Evolutionary conservation across 1,140 invertebrate genomes (phyloP).

Genomic region (Ctenoplectra terminalis): DNA sequence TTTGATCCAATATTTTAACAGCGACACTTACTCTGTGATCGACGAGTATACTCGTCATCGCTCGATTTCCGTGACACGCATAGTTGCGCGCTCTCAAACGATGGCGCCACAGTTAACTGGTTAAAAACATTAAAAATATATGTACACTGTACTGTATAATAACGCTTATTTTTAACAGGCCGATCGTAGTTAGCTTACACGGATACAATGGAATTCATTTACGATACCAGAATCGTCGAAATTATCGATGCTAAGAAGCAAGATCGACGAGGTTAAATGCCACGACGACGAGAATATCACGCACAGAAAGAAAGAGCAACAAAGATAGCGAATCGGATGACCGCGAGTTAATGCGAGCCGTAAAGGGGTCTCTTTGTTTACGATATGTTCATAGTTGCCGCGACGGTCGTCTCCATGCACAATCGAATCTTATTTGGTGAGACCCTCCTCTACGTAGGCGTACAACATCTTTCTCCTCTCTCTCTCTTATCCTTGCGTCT

Average conservation of each 20-base stretch:
- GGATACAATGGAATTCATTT: constrained; percentile 4
- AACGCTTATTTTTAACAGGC: too few relatives aligned
- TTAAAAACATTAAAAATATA: too few relatives aligned
- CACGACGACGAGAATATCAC: background rate
- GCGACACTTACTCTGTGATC: too few relatives aligned
- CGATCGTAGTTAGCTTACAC: too few relatives aligned
- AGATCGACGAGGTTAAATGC: background rate
- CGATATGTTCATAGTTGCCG: constrained; percentile 43
- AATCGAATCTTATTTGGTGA: constrained; percentile 65
- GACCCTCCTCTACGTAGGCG: constrained; percentile 55
- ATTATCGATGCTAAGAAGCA: constrained; percentile 23
- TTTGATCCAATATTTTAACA: too few relatives aligned
- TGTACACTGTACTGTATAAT: too few relatives aligned
- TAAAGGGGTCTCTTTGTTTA: constrained; percentile 60
- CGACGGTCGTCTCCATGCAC: constrained; percentile 47
- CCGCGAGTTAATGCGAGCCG: constrained; percentile 33
- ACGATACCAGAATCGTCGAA: background rate
- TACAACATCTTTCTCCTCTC: constrained; percentile 6
- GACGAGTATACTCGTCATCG: too few relatives aligned
- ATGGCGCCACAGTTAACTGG: too few relatives aligned
- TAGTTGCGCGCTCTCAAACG: too few relatives aligned
- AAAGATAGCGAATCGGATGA: constrained; percentile 27
- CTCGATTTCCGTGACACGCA: too few relatives aligned
- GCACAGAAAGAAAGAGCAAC: background rate
- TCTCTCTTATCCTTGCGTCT: constrained; percentile 34